Conservation (phyloP, 1,140 invertebrate species). For the Ericerus pela region DNA sequence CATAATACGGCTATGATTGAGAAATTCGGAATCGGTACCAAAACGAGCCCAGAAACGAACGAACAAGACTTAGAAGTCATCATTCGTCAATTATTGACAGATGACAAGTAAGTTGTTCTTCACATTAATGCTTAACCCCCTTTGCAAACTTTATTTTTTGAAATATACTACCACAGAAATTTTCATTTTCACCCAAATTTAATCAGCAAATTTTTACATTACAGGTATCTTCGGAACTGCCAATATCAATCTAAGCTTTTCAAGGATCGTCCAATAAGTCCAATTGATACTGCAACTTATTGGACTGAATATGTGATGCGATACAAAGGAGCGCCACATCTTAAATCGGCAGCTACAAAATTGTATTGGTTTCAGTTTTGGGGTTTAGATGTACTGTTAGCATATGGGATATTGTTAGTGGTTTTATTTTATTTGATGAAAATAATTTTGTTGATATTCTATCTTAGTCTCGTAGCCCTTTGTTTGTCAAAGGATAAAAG, state of each 20-base stretch:
- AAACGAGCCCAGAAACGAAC: background rate
- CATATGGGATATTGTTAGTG: too few relatives aligned
- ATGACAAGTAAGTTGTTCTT: background rate
- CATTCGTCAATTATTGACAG: background rate
- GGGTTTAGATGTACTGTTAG: conserved; percentile 21
- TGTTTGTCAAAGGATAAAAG: too few relatives aligned
- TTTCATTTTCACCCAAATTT: too few relatives aligned
- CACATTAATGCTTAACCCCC: too few relatives aligned
- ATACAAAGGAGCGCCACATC: conserved; percentile 28
- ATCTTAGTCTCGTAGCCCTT: too few relatives aligned
- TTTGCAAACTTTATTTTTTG: too few relatives aligned
- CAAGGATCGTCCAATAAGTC: conserved; percentile 29
- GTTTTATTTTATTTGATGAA: too few relatives aligned
- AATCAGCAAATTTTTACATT: too few relatives aligned
- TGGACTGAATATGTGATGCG: conserved; percentile 40
- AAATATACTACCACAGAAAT: too few relatives aligned
- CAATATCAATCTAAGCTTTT: conserved; percentile 3
- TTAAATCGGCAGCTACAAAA: conserved; percentile 10
- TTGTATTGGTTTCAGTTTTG: conserved; percentile 18
- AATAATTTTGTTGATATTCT: too few relatives aligned
- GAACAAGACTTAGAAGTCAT: background rate
- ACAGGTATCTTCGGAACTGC: too few relatives aligned
- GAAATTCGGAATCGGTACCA: background rate
- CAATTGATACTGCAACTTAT: conserved; percentile 38
- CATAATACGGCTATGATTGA: conserved; percentile 27